phyloP scores from a whole-genome alignment of 1,140 invertebrate genomes.

The Brachystomella parvula region DNA sequence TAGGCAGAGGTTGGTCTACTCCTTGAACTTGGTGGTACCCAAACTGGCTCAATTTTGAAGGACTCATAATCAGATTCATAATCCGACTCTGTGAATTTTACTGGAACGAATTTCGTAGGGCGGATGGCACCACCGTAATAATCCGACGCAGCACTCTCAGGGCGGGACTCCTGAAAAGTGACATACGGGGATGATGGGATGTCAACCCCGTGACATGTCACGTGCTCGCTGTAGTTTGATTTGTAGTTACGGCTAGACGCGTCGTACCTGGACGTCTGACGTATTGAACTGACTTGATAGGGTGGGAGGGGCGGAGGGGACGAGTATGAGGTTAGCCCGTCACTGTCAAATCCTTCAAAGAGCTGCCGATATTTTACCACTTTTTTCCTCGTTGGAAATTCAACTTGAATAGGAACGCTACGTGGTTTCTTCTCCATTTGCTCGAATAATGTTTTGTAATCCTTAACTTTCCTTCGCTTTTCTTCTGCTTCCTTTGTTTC shows the following conservation, averaged over 20 bases:
- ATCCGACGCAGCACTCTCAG: neutral
- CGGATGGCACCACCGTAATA: neutral
- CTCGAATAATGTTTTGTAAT: neutral
- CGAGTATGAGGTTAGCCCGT: no score
- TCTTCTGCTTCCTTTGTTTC: neutral
- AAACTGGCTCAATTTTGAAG: conserved; percentile 10
- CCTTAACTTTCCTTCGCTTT: neutral
- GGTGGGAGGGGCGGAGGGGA: neutral
- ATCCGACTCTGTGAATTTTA: conserved; percentile 1
- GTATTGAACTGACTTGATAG: conserved; percentile 5
- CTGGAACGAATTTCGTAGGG: conserved; percentile 11
- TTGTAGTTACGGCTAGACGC: neutral
- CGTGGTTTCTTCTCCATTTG: neutral
- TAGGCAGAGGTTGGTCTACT: neutral
- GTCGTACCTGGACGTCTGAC: neutral
- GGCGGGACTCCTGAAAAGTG: neutral
- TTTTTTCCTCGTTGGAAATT: conserved; percentile 1
- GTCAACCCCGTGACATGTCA: neutral
- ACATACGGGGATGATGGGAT: neutral
- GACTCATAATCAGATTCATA: conserved; percentile 12
- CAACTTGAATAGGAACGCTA: neutral
- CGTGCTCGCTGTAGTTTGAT: conserved; percentile 5
- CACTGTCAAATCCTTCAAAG: neutral
- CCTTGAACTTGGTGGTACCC: conserved; percentile 10
- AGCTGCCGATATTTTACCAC: neutral